Base-by-base conservation (phyloP, 2,888 invertebrate genomes). In the Clostera curtula region DNA sequence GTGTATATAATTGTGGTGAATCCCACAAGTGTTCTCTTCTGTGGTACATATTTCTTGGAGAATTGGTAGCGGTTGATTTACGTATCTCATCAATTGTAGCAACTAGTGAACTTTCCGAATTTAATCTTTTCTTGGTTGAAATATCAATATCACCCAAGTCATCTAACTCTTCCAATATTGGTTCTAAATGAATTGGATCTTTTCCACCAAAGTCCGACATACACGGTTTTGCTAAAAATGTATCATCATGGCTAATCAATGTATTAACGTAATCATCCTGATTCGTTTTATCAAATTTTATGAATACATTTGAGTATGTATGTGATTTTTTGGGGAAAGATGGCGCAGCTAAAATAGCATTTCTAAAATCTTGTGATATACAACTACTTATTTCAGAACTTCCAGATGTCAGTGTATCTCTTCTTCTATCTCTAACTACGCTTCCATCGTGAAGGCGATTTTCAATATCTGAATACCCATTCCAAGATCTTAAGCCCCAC, bases 401-500 rank as follows among this genome's bases (percentile, higher is more conserved):
- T 5, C 80, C 82, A 7, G 87, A 87, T 4, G 87, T 87, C 7
- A 86, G 65, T 1, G 87, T 86, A 34, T 86, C 87, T 19, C 86
- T 73, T 39, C 86, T 75, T 48, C 87, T 65, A 16, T 88, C 88
- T 38, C 87, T 72, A 3, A 86, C 85, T 1, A 87, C 85, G 42
- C 88, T 88, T 13, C 87, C 87, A 47, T 88, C 88, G 34, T 88
- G 88, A 10, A 86, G 69, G 68, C 87, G 87, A 27, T 87, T 88
- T 55, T 88, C 88, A 30, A 89, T 89, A 40, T 89, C 88, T 15
- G 83, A 86, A 50, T 89, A 89, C 2, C 87, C 88, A 49, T 86
- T 86, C 89, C 89, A 89, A 16, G 88, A 88, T 19, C 89, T 74
- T 25, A 89, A 66, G 1, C 88, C 89, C 87, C 88, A 87, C 8